Percentiles rank a stretch among this genome's conserved stretches.
Conservation (phyloP, 2,113 vertebrate genomes). For the Apodemus sylvaticus region DNA sequence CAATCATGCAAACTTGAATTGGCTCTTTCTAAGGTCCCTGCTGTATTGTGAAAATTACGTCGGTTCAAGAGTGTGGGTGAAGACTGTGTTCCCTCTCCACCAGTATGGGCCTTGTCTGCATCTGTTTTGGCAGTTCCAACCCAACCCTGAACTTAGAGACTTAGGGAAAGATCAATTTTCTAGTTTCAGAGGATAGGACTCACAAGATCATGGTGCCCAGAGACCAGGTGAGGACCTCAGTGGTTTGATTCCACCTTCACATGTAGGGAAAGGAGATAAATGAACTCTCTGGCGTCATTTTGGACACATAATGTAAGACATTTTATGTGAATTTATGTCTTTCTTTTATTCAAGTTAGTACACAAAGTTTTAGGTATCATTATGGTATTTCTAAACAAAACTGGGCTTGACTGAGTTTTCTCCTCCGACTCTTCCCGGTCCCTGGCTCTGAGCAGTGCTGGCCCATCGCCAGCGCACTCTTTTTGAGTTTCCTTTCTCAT, state of each 20-base stretch:
- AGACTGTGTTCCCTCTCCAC: slow-evolving; percentile 25
- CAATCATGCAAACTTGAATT: slow-evolving; percentile 81
- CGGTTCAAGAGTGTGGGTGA: slow-evolving; percentile 57
- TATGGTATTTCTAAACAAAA: background rate
- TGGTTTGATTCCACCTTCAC: background rate
- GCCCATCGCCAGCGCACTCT: too few relatives aligned
- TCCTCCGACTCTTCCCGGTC: background rate
- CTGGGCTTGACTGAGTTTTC: background rate
- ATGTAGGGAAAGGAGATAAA: background rate
- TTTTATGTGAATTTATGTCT: background rate
- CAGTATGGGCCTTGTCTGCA: background rate
- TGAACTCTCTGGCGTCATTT: background rate
- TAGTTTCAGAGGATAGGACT: background rate
- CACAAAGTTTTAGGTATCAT: background rate
- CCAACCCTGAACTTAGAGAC: background rate
- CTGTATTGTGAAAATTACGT: slow-evolving; percentile 69
- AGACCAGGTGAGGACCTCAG: background rate
- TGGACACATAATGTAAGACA: background rate
- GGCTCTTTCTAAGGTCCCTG: slow-evolving; percentile 69
- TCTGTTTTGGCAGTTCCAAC: background rate
- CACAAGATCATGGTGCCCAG: background rate
- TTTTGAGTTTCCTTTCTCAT: background rate
- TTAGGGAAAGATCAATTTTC: background rate
- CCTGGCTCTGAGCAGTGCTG: too few relatives aligned
- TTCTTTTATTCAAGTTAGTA: background rate